phyloP scores from a whole-genome alignment of 1,140 invertebrate species.

The Aculops lycopersici region DNA sequence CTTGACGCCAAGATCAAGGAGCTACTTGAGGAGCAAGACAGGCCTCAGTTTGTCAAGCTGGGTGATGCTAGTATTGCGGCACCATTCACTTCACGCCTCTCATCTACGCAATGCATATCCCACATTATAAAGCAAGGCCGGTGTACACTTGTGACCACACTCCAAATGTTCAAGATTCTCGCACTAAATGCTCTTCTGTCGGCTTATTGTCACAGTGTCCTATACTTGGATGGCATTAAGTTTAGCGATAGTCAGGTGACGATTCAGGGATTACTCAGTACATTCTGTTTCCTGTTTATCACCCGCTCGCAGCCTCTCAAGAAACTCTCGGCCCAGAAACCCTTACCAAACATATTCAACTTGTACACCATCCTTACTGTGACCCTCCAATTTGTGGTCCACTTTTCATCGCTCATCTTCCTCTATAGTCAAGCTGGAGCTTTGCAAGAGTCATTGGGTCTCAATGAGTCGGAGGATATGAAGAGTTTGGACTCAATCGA shows the following conservation, averaged over 20 bases:
- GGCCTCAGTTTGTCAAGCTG: constrained; percentile 54
- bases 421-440: constrained; percentile 37
- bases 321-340: constrained; percentile 60
- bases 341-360: constrained; percentile 95
- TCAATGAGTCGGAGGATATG: not conserved
- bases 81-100: constrained; percentile 88
- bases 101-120: constrained; percentile 84
- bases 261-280: constrained; percentile 48
- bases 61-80: constrained; percentile 97
- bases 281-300: constrained; percentile 88
- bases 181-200: constrained; percentile 89
- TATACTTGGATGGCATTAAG: constrained; percentile 91
- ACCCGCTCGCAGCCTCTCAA: constrained; percentile 88
- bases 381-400: constrained; percentile 67
- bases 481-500: no score
- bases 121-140: constrained; percentile 96
- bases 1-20: constrained; percentile 16
- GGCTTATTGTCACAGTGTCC: constrained; percentile 89
- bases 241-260: constrained; percentile 91
- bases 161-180: constrained; percentile 99
- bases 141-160: constrained; percentile 85
- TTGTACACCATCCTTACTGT: constrained; percentile 85
- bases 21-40: constrained; percentile 63
- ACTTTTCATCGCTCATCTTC: constrained; percentile 65
- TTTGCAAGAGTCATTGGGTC: not conserved